Evolutionary conservation across 2,113 vertebrate genomes (phyloP), one percentile per base, ranked within the genome.

Genomic region (Neogobius melanostomus): DNA sequence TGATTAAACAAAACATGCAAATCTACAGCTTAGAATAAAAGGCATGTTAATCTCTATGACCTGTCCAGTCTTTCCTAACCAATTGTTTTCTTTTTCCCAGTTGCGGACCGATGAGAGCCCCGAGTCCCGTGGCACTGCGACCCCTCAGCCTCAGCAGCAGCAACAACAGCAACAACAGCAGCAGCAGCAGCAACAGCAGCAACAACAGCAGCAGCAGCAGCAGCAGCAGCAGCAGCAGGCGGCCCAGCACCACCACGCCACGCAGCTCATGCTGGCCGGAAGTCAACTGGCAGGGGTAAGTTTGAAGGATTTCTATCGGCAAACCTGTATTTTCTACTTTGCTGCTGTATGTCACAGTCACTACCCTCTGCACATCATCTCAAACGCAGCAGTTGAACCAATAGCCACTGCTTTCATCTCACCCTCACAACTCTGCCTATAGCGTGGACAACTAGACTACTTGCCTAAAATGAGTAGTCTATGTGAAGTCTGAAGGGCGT

Each of bases 241-340:
- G 0, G 71, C 90, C 11, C 93, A 95, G 59, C 94, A 94, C 83
- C 95, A 94, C 82, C 95, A 96, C 87, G 93, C 95, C 87, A 93
- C 95, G 67, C 95, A 97, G 79, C 93, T 96, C 84, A 96, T 97
- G 94, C 87, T 97, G 78, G 95, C 95, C 0, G 94, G 95, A 72
- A 95, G 93, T 86, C 95, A 96, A 88, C 92, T 97, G 7, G 95
- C 95, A 59, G 95, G 95, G 93, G 95, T 96, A 84, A 93, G 93
- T 4, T 36, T 4, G 3, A 36, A 36, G 28, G 28, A 36, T 36
- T 14, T 54, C 44, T 14, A 5, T 16, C 45, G 14, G 45, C 60
- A 49, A 7, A 64, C 51, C 72, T 7, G 56, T n/a, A 21, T 8
- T 56, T 16, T 36, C n/a, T n/a, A n/a, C n/a, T n/a, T n/a, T n/a